phyloP scores from a whole-genome alignment of 1,140 invertebrate genomes.

The Zaprionus ornatus region DNA sequence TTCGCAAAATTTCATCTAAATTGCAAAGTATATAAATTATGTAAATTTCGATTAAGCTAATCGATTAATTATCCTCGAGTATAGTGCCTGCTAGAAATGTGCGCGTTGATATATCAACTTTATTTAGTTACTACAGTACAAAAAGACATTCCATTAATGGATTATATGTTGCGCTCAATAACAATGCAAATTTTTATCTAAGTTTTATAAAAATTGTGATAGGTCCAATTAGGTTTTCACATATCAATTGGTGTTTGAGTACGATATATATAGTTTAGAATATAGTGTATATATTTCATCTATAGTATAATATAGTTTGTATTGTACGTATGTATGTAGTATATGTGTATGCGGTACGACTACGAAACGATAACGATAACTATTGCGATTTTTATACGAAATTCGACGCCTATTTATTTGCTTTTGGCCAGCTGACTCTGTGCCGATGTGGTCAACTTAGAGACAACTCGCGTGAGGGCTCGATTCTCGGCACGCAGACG shows the following conservation, averaged over 20 bases:
- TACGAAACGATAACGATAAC: conserved; percentile 39
- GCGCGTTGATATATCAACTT: conserved; percentile 2
- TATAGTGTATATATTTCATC: conserved; percentile 16
- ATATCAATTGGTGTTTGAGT: conserved; percentile 29
- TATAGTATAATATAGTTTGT: conserved; percentile 5
- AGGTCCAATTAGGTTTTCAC: conserved; percentile 8
- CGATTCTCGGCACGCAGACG: conserved; percentile 97
- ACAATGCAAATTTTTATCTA: conserved; percentile 40
- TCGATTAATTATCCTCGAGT: not conserved
- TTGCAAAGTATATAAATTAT: conserved; percentile 1
- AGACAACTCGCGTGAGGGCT: conserved; percentile 96
- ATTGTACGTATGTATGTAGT: conserved; percentile 26
- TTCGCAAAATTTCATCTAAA: conserved; percentile 31
- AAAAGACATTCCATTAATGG: conserved; percentile 24
- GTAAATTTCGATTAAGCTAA: conserved; percentile 20
- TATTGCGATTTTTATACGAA: conserved; percentile 39
- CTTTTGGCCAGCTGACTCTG: conserved; percentile 83
- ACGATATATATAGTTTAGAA: conserved; percentile 20
- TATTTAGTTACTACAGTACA: conserved; percentile 41
- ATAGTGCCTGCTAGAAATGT: conserved; percentile 23
- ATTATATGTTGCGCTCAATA: conserved; percentile 40
- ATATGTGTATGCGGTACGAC: conserved; percentile 9
- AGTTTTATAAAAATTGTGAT: conserved; percentile 9
- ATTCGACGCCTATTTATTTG: conserved; percentile 58
- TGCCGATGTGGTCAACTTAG: conserved; percentile 96